phyloP scores from a whole-genome alignment of 2,113 vertebrate species.

The Struthidea cinerea region DNA sequence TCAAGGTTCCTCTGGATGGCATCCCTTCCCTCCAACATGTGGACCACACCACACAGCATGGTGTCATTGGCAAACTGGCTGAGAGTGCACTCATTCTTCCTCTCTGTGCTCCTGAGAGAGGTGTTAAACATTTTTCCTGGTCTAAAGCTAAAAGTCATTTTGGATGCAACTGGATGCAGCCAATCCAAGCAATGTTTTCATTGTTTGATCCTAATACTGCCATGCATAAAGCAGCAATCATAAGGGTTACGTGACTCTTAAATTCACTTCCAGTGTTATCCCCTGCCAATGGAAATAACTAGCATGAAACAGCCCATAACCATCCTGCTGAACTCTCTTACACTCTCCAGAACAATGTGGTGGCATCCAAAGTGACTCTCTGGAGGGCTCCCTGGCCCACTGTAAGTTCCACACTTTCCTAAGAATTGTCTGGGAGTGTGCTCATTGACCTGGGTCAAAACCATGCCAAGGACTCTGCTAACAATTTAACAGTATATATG shows the following conservation, averaged over 20 bases:
- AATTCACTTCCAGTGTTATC: neutral
- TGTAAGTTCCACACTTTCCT: neutral
- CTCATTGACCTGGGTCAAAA: neutral
- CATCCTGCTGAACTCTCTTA: neutral
- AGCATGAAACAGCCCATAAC: neutral
- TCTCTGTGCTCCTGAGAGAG: neutral
- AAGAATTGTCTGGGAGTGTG: neutral
- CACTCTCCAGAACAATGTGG: neutral
- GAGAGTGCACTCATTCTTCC: neutral
- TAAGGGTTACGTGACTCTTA: neutral
- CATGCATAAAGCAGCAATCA: neutral
- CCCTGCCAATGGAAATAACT: neutral
- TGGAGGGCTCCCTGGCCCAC: neutral
- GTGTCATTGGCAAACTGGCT: neutral
- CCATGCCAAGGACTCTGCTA: conserved; percentile 9
- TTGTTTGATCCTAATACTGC: neutral
- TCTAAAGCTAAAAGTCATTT: neutral
- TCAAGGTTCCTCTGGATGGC: neutral
- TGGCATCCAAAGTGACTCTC: neutral
- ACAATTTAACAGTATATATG: conserved; percentile 38
- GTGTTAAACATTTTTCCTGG: neutral
- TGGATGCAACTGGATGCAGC: neutral
- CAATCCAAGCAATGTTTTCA: neutral
- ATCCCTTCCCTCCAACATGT: neutral
- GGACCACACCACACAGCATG: neutral